Conservation (phyloP, 2,888 invertebrate species). For the Lucinisca nassula region DNA sequence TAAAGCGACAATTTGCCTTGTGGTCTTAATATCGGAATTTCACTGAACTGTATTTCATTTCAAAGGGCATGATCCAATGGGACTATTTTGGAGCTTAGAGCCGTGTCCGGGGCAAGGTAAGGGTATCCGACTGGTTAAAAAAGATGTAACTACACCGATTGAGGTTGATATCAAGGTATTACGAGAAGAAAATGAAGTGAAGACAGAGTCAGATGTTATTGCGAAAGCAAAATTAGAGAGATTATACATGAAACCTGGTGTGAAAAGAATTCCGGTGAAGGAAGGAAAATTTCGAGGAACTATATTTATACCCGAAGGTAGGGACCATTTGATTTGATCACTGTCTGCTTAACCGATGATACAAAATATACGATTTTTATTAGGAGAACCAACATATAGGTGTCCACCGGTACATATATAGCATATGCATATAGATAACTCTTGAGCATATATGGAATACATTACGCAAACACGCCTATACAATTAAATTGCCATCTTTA, state of each 20-base stretch:
- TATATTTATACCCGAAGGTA: slow-evolving; percentile 66
- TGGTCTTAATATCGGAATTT: too few relatives aligned
- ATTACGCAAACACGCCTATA: too few relatives aligned
- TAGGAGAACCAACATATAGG: too few relatives aligned
- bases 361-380: too few relatives aligned
- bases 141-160: slow-evolving; percentile 75
- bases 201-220: not conserved
- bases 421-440: too few relatives aligned
- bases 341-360: too few relatives aligned
- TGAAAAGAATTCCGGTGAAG: slow-evolving; percentile 48
- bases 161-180: slow-evolving; percentile 67
- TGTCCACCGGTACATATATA: too few relatives aligned
- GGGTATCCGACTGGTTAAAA: slow-evolving; percentile 71
- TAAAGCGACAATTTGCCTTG: too few relatives aligned
- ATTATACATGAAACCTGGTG: slow-evolving; percentile 42
- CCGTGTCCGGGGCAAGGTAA: slow-evolving; percentile 50
- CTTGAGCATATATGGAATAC: too few relatives aligned
- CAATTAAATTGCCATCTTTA: too few relatives aligned
- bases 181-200: slow-evolving; percentile 13
- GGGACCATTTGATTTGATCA: too few relatives aligned
- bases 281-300: slow-evolving; percentile 50
- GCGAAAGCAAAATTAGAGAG: slow-evolving; percentile 27
- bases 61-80: slow-evolving; percentile 83
- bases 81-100: slow-evolving; percentile 80
- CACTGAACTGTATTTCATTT: not conserved